Base-by-base conservation (phyloP, 2,888 invertebrate genomes). In the Philereme vetulata region DNA sequence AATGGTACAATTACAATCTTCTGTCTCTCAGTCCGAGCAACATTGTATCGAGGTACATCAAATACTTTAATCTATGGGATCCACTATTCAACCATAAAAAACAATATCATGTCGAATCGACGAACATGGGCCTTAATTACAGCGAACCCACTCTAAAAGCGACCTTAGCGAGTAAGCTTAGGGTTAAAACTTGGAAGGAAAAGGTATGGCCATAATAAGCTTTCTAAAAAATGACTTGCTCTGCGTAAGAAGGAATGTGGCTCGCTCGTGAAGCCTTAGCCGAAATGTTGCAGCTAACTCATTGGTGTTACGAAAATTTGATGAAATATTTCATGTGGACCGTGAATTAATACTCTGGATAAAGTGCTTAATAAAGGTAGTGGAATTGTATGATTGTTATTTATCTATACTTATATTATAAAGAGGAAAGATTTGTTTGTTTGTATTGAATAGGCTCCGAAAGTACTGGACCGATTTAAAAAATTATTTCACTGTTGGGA, bases 51-150 rank as follows among this genome's bases (percentile, higher is more conserved):
- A 68, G 69, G 72, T 74, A 74, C 76, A 75, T 81, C 81, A 78
- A 85, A 85, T 80, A 80, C 80, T 74, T 82, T 81, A 85, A 86
- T 85, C 87, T 87, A 86, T 81, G 81, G 79, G 80, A 80, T 84
- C 82, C 84, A 82, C 87, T 88, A 86, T 85, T 85, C 83, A 79
- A 71, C 80, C 81, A 88, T 86, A 90, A 90, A 86, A 90, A 90
- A 90, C 88, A 89, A 89, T 89, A 90, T 89, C 85, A 84, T 77
- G 82, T 84, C 80, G 81, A 80, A 81, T 80, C 76, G 75, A 75
- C 79, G 72, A 79, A 85, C 86, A 85, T 75, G 81, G 78, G 70
- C 84, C 90, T 87, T 90, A 90, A 90, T 90, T 90, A 89, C 84
- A 80, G 75, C 72, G 76, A 71, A 64, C 65, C 67, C 72, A 71